Percentiles rank a stretch among this genome's conserved stretches.
phyloP scores from a whole-genome alignment of 2,113 vertebrate genomes.

The Pontoporia blainvillei region DNA sequence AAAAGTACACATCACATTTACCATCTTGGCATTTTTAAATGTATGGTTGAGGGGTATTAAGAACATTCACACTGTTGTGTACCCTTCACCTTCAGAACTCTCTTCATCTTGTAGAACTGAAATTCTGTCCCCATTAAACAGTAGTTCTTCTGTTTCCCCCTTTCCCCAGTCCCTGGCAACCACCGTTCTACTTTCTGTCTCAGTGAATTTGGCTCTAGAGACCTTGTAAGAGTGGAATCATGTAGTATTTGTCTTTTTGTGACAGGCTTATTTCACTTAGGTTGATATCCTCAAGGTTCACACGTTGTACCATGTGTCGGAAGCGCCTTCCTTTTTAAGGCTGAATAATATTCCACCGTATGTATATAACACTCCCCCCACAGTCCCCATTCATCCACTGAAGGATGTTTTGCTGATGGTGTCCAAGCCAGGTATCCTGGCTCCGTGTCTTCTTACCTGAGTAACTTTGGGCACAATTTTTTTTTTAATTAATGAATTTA shows the following conservation, averaged over 20 bases:
- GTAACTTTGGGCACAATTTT: neutral
- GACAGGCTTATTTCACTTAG: neutral
- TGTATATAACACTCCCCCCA: fast-evolving
- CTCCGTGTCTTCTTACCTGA: neutral
- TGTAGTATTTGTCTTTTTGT: neutral
- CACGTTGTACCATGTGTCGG: neutral
- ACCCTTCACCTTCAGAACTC: neutral
- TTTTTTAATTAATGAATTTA: neutral
- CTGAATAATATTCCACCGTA: neutral
- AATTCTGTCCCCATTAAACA: neutral
- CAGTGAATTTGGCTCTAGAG: neutral
- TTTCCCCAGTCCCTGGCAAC: no score
- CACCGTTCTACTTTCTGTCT: neutral
- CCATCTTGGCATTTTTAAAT: neutral
- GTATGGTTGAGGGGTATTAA: neutral
- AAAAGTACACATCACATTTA: neutral
- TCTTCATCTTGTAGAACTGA: neutral
- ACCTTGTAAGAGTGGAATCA: neutral
- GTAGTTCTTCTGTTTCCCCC: no score
- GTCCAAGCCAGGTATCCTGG: no score
- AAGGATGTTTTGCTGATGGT: neutral
- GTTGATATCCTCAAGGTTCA: neutral
- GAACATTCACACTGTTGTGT: fast-evolving
- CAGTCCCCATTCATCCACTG: neutral
- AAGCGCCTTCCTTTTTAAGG: neutral